Conservation (phyloP, 1,140 invertebrate species). For the Drosophila lini region DNA sequence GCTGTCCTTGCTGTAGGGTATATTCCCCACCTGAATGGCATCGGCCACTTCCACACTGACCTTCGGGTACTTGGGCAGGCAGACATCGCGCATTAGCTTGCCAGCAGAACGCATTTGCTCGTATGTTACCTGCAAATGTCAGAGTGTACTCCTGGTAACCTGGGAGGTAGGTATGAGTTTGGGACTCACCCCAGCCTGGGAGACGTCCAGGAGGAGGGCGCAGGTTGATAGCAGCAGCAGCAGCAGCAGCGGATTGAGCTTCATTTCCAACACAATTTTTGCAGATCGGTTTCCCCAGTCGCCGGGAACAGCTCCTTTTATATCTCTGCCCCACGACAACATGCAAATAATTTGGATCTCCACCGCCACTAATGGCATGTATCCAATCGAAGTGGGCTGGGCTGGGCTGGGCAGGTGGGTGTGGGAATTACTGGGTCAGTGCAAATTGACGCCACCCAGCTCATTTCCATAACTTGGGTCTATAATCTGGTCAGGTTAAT, state of each 20-base stretch:
- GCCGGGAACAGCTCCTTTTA: slow-evolving; percentile 13
- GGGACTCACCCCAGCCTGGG: slow-evolving; percentile 26
- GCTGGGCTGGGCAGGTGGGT: slow-evolving; percentile 2
- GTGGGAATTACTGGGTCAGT: slow-evolving; percentile 18
- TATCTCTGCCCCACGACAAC: not conserved
- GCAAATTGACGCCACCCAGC: not conserved
- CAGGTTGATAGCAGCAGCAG: not conserved
- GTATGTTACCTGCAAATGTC: slow-evolving; percentile 85
- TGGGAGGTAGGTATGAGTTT: not conserved
- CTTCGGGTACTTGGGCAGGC: slow-evolving; percentile 73
- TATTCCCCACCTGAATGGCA: slow-evolving; percentile 54
- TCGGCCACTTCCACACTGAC: slow-evolving; percentile 63
- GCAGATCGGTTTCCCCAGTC: not conserved
- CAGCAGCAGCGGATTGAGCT: slow-evolving; percentile 17
- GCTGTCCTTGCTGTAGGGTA: slow-evolving; percentile 73
- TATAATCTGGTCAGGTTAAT: slow-evolving; percentile 33
- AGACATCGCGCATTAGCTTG: slow-evolving; percentile 76
- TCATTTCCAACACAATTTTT: slow-evolving; percentile 11
- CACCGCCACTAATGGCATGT: not conserved
- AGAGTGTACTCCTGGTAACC: not conserved
- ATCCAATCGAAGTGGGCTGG: not conserved
- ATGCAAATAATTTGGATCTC: slow-evolving; percentile 17
- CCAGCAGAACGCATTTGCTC: slow-evolving; percentile 76
- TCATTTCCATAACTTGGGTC: slow-evolving; percentile 26
- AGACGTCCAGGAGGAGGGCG: not conserved